Conservation (phyloP, 2,113 vertebrate species). For the Pachyramphus minor region DNA sequence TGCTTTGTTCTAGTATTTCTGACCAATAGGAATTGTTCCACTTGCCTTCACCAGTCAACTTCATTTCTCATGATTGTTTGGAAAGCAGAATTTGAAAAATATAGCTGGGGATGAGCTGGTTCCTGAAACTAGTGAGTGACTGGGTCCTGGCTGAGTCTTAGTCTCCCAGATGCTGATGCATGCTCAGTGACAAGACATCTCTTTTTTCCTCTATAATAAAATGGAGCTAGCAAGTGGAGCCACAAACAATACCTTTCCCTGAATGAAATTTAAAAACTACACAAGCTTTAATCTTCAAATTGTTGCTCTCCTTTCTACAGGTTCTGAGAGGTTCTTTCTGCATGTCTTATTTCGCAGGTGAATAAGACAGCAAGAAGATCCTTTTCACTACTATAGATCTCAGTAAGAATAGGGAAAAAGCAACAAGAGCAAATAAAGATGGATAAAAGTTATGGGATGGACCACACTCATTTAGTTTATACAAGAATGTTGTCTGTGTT, state of each 20-base stretch:
- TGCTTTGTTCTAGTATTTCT: not conserved
- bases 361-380: not conserved
- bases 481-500: rapidly evolving
- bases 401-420: not conserved
- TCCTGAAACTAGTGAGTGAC: not conserved
- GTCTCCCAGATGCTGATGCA: not conserved
- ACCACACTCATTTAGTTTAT: not conserved
- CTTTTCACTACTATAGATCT: not conserved
- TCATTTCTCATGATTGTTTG: not conserved
- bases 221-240: not conserved
- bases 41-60: not conserved
- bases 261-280: not conserved
- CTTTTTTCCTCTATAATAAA: not conserved
- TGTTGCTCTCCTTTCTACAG: not conserved
- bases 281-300: not conserved
- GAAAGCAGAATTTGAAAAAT: not conserved
- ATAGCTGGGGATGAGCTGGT: not conserved
- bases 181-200: not conserved
- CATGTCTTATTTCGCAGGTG: not conserved
- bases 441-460: not conserved
- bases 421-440: not conserved
- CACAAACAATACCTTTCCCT: not conserved
- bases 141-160: not conserved
- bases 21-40: not conserved
- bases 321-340: not conserved